A percentile compares a stretch with the other conserved stretches of the same genome.
These are phyloP conservation scores for Ectobius pallidus DNA, from an alignment of 2,888 invertebrate species.

Conservation along the genomic window DNA sequence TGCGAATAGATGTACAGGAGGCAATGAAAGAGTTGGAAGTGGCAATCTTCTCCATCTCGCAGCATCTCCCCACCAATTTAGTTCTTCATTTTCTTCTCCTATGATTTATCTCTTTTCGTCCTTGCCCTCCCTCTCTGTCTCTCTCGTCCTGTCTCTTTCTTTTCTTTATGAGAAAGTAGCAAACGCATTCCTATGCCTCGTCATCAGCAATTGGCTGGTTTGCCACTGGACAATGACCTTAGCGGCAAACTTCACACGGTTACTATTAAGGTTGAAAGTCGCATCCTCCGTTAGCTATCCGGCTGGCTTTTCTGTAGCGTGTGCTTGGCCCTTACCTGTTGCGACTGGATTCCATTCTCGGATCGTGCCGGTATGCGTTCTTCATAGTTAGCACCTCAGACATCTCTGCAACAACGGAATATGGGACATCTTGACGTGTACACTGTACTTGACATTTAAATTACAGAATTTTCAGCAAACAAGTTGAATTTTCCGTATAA, in stretches of 20 bases:
- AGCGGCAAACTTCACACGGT: constrained; percentile 35
- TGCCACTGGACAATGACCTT: constrained; percentile 38
- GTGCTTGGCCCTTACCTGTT: constrained; percentile 16
- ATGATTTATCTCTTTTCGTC: constrained; percentile 22
- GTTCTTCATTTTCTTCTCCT: constrained; percentile 18
- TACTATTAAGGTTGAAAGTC: constrained; percentile 32
- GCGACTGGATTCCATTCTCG: constrained; percentile 24
- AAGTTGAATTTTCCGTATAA: too few species aligned
- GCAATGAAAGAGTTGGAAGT: constrained; percentile 13
- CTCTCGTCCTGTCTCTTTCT: background rate
- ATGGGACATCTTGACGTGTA: too few species aligned
- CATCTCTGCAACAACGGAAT: background rate
- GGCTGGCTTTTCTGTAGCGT: constrained; percentile 19
- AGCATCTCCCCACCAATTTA: background rate
- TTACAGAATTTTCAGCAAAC: too few species aligned
- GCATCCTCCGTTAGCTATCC: constrained; percentile 18
- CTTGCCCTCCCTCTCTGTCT: background rate
- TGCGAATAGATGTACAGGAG: constrained; percentile 3
- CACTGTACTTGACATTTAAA: too few species aligned
- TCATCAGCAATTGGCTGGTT: constrained; percentile 26
- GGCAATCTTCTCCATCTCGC: background rate
- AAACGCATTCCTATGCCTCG: constrained; percentile 25
- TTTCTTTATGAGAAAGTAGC: constrained; percentile 27
- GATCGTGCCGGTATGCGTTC: constrained; percentile 20
- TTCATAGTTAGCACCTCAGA: background rate